phyloP scores from a whole-genome alignment of 2,113 vertebrate genomes.

The Columba livia region DNA sequence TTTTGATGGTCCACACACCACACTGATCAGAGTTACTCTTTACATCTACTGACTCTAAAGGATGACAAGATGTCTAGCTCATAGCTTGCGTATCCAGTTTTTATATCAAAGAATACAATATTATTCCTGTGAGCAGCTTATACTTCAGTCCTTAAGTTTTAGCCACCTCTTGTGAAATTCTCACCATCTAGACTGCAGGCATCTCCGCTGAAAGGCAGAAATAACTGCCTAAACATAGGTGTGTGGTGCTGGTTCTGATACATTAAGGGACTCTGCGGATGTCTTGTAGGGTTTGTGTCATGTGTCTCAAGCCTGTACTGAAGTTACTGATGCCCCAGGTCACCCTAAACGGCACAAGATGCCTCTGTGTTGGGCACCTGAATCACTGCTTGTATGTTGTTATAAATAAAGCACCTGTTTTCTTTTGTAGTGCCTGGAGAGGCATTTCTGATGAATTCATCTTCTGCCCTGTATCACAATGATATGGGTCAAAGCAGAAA shows the following conservation, averaged over 20 bases:
- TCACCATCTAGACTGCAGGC: neutral
- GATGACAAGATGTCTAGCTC: neutral
- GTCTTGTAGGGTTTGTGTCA: neutral
- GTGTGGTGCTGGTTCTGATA: neutral
- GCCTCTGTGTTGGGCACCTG: neutral
- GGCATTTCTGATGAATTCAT: neutral
- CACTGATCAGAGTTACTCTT: neutral
- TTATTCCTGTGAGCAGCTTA: neutral
- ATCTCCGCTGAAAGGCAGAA: neutral
- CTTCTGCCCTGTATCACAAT: neutral
- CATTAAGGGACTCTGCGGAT: neutral
- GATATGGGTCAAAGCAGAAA: neutral
- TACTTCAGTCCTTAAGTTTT: neutral
- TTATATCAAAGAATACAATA: neutral
- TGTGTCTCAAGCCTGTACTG: neutral
- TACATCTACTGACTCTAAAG: neutral
- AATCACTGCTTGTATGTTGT: neutral
- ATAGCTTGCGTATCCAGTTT: neutral
- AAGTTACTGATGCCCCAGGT: neutral
- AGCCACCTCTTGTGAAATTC: neutral
- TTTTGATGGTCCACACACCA: neutral
- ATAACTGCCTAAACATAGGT: neutral
- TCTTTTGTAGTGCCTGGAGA: neutral
- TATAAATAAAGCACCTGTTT: neutral
- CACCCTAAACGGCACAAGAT: neutral